Conservation (phyloP, 2,797 vertebrate species). For the Garrulus glandarius region DNA sequence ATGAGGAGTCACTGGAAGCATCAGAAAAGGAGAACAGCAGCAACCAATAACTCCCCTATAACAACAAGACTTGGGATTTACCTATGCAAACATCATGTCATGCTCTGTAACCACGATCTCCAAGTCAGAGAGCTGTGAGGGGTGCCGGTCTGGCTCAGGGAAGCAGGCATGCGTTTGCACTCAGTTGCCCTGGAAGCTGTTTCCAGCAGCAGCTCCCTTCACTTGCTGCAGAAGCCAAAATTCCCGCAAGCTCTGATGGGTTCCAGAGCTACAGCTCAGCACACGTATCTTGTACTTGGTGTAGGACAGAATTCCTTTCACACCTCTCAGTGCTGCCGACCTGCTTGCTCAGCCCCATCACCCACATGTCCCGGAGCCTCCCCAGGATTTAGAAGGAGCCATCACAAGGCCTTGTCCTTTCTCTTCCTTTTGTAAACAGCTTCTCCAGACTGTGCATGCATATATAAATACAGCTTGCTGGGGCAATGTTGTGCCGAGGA, state of each 20-base stretch:
- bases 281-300: background rate
- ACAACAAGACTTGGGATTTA: background rate
- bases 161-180: fast-evolving
- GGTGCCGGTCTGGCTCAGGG: background rate
- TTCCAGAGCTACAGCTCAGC: background rate
- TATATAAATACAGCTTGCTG: fast-evolving
- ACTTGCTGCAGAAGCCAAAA: background rate
- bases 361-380: background rate
- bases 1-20: background rate
- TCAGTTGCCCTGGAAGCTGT: background rate
- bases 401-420: background rate
- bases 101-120: background rate
- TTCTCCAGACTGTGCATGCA: background rate
- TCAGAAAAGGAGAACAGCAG: background rate
- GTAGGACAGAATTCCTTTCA: background rate
- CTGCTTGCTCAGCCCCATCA: background rate
- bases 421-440: background rate
- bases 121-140: no score
- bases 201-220: background rate
- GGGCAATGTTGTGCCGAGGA: fast-evolving
- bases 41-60: background rate
- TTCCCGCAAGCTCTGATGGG: background rate
- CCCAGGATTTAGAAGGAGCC: background rate
- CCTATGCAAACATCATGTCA: background rate
- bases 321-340: background rate